Base-by-base conservation (phyloP, 1,140 invertebrate species). In the Macrosteles quadrilineatus region DNA sequence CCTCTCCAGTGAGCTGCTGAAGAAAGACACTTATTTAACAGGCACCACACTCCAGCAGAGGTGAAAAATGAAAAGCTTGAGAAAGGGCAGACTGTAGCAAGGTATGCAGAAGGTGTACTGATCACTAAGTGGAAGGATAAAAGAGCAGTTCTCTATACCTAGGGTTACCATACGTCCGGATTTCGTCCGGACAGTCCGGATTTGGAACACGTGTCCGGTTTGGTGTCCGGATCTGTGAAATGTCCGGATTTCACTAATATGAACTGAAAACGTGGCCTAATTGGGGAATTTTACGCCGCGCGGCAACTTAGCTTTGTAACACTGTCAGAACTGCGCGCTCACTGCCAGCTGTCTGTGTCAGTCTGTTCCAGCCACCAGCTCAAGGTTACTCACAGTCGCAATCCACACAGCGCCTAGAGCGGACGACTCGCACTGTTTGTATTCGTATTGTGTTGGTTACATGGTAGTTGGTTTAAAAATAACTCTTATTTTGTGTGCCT, bases 1-100 rank as follows among this genome's bases (percentile, higher is more conserved):
- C 29, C 43, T 72, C 11, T 12, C 71, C 0, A n/a, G 14, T 30
- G 36, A 68, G 55, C 32, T 69, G 19, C 32, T 68, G 11, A 4
- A 27, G 40, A 31, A 62, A 21, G 19, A 4, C 21, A 6, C 29
- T 6, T 21, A 25, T 6, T 27, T 11, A 2, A 64, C 62, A 4
- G 29, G 62, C 1, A 64, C 62, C 25, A 32, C 6, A n/a, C 11
- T 19, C 62, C 62, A 3, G 14, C 2, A 3, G 29, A 64, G 17
- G 62, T 64, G 2, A 64, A 64, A 64, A 64, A 30, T 32, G n/a
- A 2, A 64, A 1, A 64, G 2, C 62, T 64, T 11, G 4, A 32
- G 1, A 36, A 31, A 32, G 62, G 62, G 27, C 11, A 32, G 19
- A 32, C 62, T 2, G 25, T 36, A 6, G 12, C 12, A 14, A 64